phyloP scores from a whole-genome alignment of 2,113 vertebrate genomes.

The Rhinolophus ferrumequinum region DNA sequence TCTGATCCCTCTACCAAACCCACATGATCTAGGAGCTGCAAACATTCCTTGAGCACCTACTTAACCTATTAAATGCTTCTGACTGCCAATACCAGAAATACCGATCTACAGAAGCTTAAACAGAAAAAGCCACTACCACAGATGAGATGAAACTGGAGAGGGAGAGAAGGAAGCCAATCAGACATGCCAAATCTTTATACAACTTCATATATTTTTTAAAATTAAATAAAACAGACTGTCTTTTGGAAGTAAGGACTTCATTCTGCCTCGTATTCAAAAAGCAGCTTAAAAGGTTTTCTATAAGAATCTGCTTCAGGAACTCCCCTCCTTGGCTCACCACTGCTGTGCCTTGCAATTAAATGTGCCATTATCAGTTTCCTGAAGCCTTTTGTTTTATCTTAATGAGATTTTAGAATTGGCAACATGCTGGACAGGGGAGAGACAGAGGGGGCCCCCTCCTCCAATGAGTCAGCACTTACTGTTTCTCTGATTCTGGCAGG shows the following conservation, averaged over 20 bases:
- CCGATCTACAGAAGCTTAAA: neutral
- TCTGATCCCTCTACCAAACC: neutral
- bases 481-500: neutral
- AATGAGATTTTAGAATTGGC: neutral
- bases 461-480: neutral
- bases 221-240: neutral
- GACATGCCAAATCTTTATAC: neutral
- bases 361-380: neutral
- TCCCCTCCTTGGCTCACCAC: neutral
- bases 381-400: neutral
- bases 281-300: neutral
- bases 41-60: neutral
- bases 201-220: neutral
- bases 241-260: neutral
- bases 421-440: neutral
- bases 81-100: neutral
- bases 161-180: neutral
- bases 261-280: neutral
- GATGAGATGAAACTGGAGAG: neutral
- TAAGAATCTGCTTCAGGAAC: neutral
- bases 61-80: neutral
- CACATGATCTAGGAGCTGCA: neutral
- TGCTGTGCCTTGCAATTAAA: neutral
- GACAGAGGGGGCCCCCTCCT: neutral
- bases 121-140: neutral